These are phyloP conservation scores for Coelopa pilipes DNA, from an alignment of 2,888 invertebrate species.

Conservation along the genomic window DNA sequence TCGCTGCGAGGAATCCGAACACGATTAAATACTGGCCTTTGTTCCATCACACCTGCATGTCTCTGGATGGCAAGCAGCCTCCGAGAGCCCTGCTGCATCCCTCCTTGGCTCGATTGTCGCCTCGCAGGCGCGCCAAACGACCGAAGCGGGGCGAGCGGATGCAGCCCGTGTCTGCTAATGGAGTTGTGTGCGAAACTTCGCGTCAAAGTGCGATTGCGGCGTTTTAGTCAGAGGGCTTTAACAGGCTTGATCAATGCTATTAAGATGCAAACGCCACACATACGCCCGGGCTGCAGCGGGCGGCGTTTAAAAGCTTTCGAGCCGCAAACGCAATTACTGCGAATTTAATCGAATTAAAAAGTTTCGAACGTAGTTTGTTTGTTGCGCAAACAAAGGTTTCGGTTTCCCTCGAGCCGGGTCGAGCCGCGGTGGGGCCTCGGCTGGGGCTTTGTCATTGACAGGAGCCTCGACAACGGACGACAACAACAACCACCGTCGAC, in stretches of 20 bases:
- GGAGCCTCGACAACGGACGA: constrained; percentile 2
- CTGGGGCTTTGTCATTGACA: constrained; percentile 4
- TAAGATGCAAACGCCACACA: constrained; percentile 3
- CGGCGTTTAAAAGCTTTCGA: constrained; percentile 27
- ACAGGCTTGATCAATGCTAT: constrained; percentile 33
- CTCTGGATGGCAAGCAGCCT: no score
- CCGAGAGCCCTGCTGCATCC: no score
- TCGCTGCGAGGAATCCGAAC: no score
- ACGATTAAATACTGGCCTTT: no score
- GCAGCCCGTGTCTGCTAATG: no score
- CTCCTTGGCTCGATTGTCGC: no score
- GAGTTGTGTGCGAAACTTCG: no score
- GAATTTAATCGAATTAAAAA: constrained; percentile 34
- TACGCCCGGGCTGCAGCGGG: background rate
- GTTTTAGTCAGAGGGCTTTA: constrained; percentile 37
- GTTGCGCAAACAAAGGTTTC: constrained; percentile 27
- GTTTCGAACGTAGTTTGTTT: constrained; percentile 30
- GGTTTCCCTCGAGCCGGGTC: background rate
- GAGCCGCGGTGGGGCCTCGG: background rate
- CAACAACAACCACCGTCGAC: constrained; percentile 16
- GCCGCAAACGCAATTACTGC: constrained; percentile 19
- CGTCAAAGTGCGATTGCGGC: no score
- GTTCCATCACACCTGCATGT: no score
- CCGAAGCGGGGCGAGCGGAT: no score
- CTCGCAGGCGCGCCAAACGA: no score